Evolutionary conservation across 2,888 invertebrate species (phyloP).

Genomic region (Odontomyia ornata): DNA sequence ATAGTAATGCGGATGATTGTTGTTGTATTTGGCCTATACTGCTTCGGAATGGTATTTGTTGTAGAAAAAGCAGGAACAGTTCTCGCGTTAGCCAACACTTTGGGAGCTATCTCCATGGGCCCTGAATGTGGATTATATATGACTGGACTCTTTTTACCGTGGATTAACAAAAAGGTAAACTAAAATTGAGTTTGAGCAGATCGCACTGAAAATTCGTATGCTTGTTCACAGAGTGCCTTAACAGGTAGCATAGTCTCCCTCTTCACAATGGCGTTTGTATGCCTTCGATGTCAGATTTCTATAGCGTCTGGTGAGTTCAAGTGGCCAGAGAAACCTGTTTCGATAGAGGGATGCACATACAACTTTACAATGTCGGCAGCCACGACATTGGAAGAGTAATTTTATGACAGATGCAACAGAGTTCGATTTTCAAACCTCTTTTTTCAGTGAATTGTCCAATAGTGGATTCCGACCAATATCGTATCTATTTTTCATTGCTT

Average conservation of each 20-base stretch:
- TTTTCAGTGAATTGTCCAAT: not conserved
- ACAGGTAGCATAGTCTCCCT: conserved; percentile 74
- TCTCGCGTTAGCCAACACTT: conserved; percentile 69
- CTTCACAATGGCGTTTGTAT: conserved; percentile 72
- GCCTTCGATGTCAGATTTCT: conserved; percentile 74
- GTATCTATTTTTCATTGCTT: conserved; percentile 74
- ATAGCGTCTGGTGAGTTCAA: conserved; percentile 71
- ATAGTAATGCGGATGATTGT: conserved; percentile 76
- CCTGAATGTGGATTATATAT: conserved; percentile 75
- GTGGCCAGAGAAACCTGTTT: conserved; percentile 67
- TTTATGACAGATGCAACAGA: not conserved
- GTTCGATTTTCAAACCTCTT: not conserved
- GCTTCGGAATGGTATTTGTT: conserved; percentile 72
- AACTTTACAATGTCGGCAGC: conserved; percentile 57
- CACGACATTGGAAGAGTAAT: conserved; percentile 45
- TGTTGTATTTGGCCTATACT: conserved; percentile 71
- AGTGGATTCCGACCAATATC: conserved; percentile 70
- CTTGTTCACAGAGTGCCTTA: conserved; percentile 72
- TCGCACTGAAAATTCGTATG: too few species aligned
- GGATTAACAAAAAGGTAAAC: conserved; percentile 70
- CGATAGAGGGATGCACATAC: conserved; percentile 65
- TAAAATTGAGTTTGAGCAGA: too few species aligned
- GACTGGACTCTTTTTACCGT: conserved; percentile 73
- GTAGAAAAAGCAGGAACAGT: conserved; percentile 79
- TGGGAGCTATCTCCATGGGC: conserved; percentile 65